Evolutionary conservation across 2,797 vertebrate species (phyloP), one percentile per base, ranked within the genome.

Genomic region (Tinamus major): DNA sequence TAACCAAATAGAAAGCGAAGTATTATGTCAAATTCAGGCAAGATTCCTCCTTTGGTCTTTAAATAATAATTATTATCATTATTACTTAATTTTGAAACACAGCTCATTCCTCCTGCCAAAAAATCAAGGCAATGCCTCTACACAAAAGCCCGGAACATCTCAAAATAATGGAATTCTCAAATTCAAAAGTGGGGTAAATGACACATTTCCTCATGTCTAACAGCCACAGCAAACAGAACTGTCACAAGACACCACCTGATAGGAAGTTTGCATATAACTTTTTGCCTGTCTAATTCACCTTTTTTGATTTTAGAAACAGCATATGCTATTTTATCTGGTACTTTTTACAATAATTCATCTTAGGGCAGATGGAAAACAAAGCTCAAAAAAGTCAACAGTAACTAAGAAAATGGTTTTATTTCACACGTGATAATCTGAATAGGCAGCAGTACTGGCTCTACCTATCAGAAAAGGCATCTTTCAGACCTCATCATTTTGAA

Each of bases 381-480:
- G 56, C 4, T 77, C 53, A 51, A 11, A 27, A 46, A 17, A 86
- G 13, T 26, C 16, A 82, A 35, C 9, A 81, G 39, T 29, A 53
- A 70, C 65, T 90, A 48, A 79, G 78, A 51, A 21, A 2, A 4
- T 8, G 10, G 11, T 9, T 89, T 86, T 42, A 35, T 18, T 35
- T 31, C 35, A 77, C 39, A 48, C 19, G 27, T 74, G 21, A 13
- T 2, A 17, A 48, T 3, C 33, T 44, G 48, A 53, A 26, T 0
- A 83, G 37, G 19, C 23, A 26, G 42, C 17, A 62, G 21, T 31
- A 41, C 24, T 27, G 84, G 27, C 23, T 48, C 27, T 9, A 24
- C 15, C 35, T 75, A 1, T 1, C 8, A 46, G 18, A 72, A 93
- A 80, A 29, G 5, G 5, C 19, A 33, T 0, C 0, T 33, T 44